A percentile compares a stretch with the other conserved stretches of the same genome.
Evolutionary conservation across 2,113 vertebrate species (phyloP).

Genomic region (Micronisus gabar): DNA sequence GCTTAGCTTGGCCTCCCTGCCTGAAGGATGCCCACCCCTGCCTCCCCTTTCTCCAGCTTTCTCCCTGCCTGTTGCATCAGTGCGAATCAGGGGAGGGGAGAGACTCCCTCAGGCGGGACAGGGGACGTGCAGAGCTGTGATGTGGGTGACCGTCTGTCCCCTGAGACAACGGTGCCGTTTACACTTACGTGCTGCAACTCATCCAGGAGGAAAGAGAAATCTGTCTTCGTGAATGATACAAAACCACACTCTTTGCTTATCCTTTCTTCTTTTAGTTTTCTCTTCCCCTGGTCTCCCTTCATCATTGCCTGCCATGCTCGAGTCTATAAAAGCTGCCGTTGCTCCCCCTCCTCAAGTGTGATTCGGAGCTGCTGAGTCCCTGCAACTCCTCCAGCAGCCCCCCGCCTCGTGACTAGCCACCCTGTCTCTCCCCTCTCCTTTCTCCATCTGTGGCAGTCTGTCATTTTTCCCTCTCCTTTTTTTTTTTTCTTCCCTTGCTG

Average conservation of each 20-base stretch:
- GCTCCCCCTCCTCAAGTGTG: background rate
- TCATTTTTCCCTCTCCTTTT: background rate
- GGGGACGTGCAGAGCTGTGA: background rate
- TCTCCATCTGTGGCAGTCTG: conserved; percentile 18
- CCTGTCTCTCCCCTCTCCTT: conserved; percentile 2
- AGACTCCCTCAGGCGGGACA: background rate
- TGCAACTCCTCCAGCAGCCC: background rate
- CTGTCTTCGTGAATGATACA: background rate
- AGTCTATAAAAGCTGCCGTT: conserved; percentile 4
- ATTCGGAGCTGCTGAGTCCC: background rate
- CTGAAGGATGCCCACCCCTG: background rate
- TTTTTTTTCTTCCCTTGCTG: background rate
- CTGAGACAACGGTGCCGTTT: background rate
- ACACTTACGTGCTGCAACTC: background rate
- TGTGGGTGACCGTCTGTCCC: conserved; percentile 2
- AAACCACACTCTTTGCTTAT: background rate
- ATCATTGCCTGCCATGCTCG: background rate
- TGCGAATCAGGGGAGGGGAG: background rate
- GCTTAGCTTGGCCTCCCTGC: background rate
- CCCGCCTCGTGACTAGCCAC: background rate
- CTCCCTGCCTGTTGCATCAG: background rate
- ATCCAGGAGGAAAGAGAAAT: background rate
- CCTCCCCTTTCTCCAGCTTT: background rate
- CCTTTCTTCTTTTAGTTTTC: background rate
- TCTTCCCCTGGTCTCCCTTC: background rate